Percentiles rank a stretch among this genome's conserved stretches.
Evolutionary conservation across 2,797 vertebrate genomes (phyloP).

Genomic region (Phyllotis vaccarum): DNA sequence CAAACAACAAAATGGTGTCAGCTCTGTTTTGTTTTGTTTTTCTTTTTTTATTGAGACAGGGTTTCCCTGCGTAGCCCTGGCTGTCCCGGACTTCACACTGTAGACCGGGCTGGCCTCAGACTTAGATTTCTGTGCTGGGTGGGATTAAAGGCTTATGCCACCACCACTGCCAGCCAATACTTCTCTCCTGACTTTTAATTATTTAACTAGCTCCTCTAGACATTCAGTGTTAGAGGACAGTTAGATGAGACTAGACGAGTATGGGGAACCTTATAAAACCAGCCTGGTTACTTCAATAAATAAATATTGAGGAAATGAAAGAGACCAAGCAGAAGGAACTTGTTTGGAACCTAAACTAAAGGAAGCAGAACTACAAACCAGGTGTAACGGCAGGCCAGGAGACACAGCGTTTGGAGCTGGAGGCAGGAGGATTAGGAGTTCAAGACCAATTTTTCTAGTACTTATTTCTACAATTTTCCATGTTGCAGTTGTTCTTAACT

Average conservation of each 20-base stretch:
- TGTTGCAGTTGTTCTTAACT: background rate
- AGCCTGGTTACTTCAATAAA: background rate
- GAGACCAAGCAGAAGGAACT: background rate
- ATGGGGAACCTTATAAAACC: background rate
- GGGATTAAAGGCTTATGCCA: background rate
- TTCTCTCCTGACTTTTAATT: background rate
- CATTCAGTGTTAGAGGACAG: background rate
- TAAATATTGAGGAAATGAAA: background rate
- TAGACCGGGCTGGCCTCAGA: background rate
- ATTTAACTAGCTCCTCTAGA: background rate
- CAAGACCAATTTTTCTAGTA: background rate
- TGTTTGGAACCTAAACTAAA: background rate
- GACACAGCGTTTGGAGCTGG: no score
- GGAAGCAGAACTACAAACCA: no score
- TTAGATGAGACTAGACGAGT: background rate
- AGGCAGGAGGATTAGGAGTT: background rate
- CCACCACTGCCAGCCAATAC: background rate
- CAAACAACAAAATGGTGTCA: background rate
- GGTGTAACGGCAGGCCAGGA: background rate
- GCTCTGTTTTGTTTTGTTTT: no score
- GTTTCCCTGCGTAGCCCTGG: background rate
- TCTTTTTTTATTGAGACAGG: no score
- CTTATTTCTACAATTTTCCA: background rate
- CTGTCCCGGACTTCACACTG: background rate
- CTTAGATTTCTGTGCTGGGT: background rate